phyloP scores from a whole-genome alignment of 2,797 vertebrate genomes.

The Karalla daura region DNA sequence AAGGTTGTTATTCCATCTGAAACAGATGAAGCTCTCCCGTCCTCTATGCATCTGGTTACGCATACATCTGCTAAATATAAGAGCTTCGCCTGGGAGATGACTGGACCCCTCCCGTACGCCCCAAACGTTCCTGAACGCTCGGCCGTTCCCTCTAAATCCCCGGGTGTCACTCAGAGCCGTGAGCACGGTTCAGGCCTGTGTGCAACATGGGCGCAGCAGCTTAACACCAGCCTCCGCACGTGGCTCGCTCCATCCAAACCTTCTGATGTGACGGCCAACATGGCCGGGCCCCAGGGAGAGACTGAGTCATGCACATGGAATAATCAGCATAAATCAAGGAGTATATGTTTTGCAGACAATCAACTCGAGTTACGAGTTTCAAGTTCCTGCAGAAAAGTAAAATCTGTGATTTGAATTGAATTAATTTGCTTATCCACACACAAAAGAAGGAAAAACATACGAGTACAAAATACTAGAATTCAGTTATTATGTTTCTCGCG shows the following conservation, averaged over 20 bases:
- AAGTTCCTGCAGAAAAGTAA: no score
- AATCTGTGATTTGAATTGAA: no score
- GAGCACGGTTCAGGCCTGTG: slow-evolving; percentile 50
- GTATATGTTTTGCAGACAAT: no score
- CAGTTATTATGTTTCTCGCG: no score
- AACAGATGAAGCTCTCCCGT: not conserved
- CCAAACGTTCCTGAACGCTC: slow-evolving; percentile 29
- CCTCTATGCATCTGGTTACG: slow-evolving; percentile 18
- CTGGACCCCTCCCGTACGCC: slow-evolving; percentile 53
- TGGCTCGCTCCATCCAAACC: slow-evolving; percentile 54
- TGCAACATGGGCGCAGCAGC: slow-evolving; percentile 50
- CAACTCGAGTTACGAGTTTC: no score
- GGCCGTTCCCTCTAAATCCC: slow-evolving; percentile 50
- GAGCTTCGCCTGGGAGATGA: slow-evolving; percentile 26
- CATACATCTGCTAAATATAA: slow-evolving; percentile 20
- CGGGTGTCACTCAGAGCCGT: slow-evolving; percentile 42
- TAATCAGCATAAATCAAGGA: slow-evolving; percentile 32
- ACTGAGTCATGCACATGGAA: slow-evolving; percentile 46
- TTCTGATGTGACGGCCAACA: slow-evolving; percentile 62
- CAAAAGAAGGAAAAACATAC: no score
- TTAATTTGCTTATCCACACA: no score
- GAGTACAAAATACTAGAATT: no score
- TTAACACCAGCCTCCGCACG: slow-evolving; percentile 68
- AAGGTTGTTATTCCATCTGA: not conserved
- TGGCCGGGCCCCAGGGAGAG: slow-evolving; percentile 16